Conservation (phyloP, 2,113 vertebrate genomes). For the Peromyscus maniculatus region DNA sequence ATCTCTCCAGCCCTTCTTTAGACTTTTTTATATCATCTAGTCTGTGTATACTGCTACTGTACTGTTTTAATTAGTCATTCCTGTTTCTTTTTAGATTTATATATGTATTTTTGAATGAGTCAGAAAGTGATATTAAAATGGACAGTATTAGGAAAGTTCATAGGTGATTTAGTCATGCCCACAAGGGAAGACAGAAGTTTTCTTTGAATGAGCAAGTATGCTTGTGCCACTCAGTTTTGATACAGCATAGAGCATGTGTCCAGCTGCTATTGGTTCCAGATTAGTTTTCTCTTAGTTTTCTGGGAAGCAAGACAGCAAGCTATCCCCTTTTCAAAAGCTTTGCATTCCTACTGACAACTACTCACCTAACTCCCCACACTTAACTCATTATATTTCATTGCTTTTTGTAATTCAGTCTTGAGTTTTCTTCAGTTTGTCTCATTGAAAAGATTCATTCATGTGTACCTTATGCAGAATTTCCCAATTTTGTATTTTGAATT, state of each 20-base stretch:
- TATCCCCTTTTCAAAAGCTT: constrained; percentile 1
- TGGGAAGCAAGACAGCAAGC: background rate
- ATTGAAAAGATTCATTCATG: constrained; percentile 54
- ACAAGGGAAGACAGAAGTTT: constrained; percentile 36
- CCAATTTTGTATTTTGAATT: constrained; percentile 51
- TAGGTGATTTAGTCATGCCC: constrained; percentile 47
- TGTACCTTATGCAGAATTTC: constrained; percentile 47
- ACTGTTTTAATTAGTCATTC: constrained; percentile 38
- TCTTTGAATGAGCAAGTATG: constrained; percentile 24
- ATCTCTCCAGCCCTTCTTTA: background rate
- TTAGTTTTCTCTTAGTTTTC: constrained; percentile 39
- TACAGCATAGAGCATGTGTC: background rate
- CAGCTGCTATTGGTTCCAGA: constrained; percentile 12
- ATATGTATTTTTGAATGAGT: constrained; percentile 33
- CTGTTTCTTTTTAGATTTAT: constrained; percentile 37
- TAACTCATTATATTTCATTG: constrained; percentile 35
- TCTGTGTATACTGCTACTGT: background rate
- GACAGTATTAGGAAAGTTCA: constrained; percentile 15
- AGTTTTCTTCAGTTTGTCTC: constrained; percentile 37
- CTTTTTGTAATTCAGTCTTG: constrained; percentile 53
- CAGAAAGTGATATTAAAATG: constrained; percentile 45
- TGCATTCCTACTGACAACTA: constrained; percentile 42
- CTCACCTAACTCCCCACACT: constrained; percentile 31
- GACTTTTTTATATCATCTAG: constrained; percentile 31
- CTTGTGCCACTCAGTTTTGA: constrained; percentile 30